Evolutionary conservation across 2,797 vertebrate species (phyloP).

Genomic region (Eptatretus atami): DNA sequence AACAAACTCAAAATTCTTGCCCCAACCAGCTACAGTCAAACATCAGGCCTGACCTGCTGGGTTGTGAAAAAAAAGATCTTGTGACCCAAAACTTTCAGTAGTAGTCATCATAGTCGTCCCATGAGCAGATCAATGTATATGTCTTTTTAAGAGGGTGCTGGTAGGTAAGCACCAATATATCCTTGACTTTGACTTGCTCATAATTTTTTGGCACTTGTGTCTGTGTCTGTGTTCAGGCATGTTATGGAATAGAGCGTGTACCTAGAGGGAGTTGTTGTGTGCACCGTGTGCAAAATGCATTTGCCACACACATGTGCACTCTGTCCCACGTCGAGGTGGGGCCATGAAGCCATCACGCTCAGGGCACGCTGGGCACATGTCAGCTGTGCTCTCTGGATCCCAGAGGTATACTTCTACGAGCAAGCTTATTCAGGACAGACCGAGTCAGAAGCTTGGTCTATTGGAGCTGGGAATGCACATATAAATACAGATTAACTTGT

Average conservation of each 20-base stretch:
- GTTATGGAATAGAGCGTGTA: conserved; percentile 83
- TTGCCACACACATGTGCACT: conserved; percentile 44
- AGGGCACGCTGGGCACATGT: conserved; percentile 86
- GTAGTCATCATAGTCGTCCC: too few relatives aligned
- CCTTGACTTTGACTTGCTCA: too few relatives aligned
- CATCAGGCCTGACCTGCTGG: too few relatives aligned
- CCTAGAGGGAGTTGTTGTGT: conserved; percentile 85
- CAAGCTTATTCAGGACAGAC: conserved; percentile 66
- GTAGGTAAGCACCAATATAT: too few relatives aligned
- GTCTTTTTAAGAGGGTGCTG: too few relatives aligned
- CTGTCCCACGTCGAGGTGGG: conserved; percentile 75
- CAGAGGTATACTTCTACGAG: conserved; percentile 75
- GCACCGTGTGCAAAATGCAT: conserved; percentile 66
- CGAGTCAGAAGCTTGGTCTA: conserved; percentile 11
- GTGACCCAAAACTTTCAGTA: too few relatives aligned
- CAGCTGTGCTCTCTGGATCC: conserved; percentile 94
- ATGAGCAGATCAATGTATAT: too few relatives aligned
- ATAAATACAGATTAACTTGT: too few relatives aligned
- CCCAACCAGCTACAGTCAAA: too few relatives aligned
- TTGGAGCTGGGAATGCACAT: conserved; percentile 51
- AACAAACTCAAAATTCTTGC: too few relatives aligned
- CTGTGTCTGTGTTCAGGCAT: conserved; percentile 25
- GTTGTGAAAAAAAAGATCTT: too few relatives aligned
- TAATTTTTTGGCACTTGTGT: background rate
- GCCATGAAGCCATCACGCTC: conserved; percentile 86